Evolutionary conservation across 2,888 invertebrate genomes (phyloP), one percentile per base, ranked within the genome.

Genomic region (Callyntrura guangdongensis): DNA sequence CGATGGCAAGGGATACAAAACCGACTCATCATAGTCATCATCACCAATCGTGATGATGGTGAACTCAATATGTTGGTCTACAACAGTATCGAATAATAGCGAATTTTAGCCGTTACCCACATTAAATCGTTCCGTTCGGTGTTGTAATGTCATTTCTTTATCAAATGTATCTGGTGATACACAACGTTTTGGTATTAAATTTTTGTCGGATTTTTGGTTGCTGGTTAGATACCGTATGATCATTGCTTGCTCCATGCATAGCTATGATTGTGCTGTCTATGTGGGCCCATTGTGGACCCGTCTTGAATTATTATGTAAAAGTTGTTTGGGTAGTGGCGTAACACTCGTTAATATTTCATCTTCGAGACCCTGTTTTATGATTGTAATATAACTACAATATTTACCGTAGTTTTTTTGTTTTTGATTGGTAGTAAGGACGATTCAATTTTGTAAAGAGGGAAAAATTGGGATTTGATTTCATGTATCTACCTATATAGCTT

Each of bases 41-140:
- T 56, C 53, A 53, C 17, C 27, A 49, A 27, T 86, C 90, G 90
- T 90, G 90, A 90, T 86, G 85, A 90, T 27, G 90, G 69, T 90
- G 90, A 90, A 85, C 90, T 90, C 81, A 86, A 89, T 84, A 81
- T 81, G 85, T 47, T 36, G 47, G 27, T 59, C 5, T 53, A 81
- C 47, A 81, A 45, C 27, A 64, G 61, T 12, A 61, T 47, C 53
- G 53, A 81, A 11, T 25, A 47, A 36, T 56, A 61, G 9, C 25
- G n/a, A 56, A 77, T 79, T 84, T 89, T 64, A 49, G 83, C 74
- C 87, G 87, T 87, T 87, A 81, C 25, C 59, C 67, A 72, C 74
- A 36, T 36, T 36, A 36, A 4, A 36, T 36, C 36, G 36, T 14
- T 27, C 27, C 12, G 67, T 27, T 22, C 61, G 12, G 20, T 20